phyloP scores from a whole-genome alignment of 2,113 vertebrate genomes.

The Sinosuthora webbiana region DNA sequence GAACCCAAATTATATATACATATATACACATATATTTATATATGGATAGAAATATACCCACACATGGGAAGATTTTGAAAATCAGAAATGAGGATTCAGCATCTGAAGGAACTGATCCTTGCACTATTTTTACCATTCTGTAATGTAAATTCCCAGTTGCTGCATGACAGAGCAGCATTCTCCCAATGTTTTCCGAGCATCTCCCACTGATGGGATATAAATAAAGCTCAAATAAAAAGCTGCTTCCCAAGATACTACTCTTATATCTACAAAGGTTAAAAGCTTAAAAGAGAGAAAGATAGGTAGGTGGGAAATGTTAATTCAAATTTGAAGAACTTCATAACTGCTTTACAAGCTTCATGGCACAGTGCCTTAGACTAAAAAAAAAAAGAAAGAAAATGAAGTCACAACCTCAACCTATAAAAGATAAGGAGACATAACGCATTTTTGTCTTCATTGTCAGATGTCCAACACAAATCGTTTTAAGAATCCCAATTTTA shows the following conservation, averaged over 20 bases:
- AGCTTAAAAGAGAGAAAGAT: conserved; percentile 34
- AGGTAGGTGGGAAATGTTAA: conserved; percentile 50
- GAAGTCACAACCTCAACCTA: not conserved
- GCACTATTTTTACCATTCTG: conserved; percentile 34
- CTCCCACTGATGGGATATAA: conserved; percentile 53
- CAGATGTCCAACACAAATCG: not conserved
- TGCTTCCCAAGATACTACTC: conserved; percentile 47
- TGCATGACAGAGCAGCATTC: conserved; percentile 52
- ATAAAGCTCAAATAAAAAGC: conserved; percentile 58
- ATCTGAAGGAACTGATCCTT: conserved; percentile 42
- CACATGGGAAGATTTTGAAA: not conserved
- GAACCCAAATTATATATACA: not conserved
- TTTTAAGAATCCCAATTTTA: not conserved
- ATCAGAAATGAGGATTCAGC: conserved; percentile 36
- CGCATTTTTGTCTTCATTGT: not conserved
- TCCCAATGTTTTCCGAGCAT: conserved; percentile 37
- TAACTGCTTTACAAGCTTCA: conserved; percentile 31
- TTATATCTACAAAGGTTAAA: conserved; percentile 53
- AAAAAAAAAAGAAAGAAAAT: not conserved
- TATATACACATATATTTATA: not conserved
- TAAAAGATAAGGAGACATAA: not conserved
- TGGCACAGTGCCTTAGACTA: not conserved
- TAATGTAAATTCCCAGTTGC: conserved; percentile 49
- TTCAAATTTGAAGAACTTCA: conserved; percentile 25
- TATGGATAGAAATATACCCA: not conserved